Base-by-base conservation (phyloP, 2,888 invertebrate genomes). In the Tenthredo amoena region DNA sequence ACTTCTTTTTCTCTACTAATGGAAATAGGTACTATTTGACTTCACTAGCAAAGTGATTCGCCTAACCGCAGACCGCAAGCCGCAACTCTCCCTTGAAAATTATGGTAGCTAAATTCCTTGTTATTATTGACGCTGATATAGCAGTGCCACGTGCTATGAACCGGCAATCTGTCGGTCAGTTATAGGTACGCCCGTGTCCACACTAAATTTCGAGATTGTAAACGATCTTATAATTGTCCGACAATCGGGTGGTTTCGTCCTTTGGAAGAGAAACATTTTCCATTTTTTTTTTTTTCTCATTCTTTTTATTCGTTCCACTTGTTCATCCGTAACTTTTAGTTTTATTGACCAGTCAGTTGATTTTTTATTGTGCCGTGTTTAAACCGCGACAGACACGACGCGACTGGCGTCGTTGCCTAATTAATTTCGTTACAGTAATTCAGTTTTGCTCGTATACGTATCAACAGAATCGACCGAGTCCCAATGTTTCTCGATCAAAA, bases 41-140 rank as follows among this genome's bases (percentile, higher is more conserved):
- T 71, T 31, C 18, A 71, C 43, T 43, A 9, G 83, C 83, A 83
- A 83, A 65, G 68, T 83, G 71, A 83, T 83, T 68, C 50, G 83
- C 26, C 37, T 62, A 31, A 83, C 83, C 83, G 47, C 83, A 83
- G 62, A 83, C 83, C 83, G 47, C 83, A 83, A 26, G 21, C 83
- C 83, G 68, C 71, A 83, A 62, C 34, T 37, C 47, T 65, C 83
- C 40, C 47, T 81, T 31, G 31, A 31, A 58, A 68, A 21, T 62
- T 3, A 71, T 62, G 68, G n/a, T 37, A 18, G 68, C 71, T 21
- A 43, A 43, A 31, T n/a, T 81, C 40, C 83, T 71, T 40, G 68
- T 71, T 83, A 34, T 68, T 68, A 68, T 40, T 71, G 15, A 77
- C n/a, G n/a, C 34, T 81, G 37, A 43, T 81, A 55, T 55, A 65